Percentiles rank a stretch among this genome's conserved stretches.
These are phyloP conservation scores for Scaptomyza flava DNA, from an alignment of 2,888 invertebrate genomes.

Conservation along the genomic window DNA sequence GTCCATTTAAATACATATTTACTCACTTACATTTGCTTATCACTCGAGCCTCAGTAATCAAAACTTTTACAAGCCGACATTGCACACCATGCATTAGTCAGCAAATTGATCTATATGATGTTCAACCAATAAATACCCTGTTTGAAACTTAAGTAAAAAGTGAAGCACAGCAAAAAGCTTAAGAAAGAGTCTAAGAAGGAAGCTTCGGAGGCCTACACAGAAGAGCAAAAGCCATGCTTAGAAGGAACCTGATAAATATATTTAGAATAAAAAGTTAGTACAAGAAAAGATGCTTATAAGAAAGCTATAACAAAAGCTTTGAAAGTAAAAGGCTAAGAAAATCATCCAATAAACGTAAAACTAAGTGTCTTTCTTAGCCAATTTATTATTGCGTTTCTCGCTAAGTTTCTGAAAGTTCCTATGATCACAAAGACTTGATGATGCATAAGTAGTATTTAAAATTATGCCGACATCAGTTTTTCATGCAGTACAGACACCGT, in stretches of 20 bases:
- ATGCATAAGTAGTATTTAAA: not conserved
- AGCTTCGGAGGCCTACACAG: too few species aligned
- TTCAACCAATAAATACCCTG: slow-evolving; percentile 19
- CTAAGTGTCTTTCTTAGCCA: too few species aligned
- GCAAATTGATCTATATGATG: slow-evolving; percentile 16
- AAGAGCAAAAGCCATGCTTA: too few species aligned
- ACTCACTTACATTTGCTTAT: slow-evolving; percentile 34
- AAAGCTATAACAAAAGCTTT: too few species aligned
- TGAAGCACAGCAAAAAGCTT: not conserved
- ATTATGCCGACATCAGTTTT: slow-evolving; percentile 4
- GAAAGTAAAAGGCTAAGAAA: too few species aligned
- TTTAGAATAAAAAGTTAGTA: too few species aligned
- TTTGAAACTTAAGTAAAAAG: not conserved
- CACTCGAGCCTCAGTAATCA: slow-evolving; percentile 35
- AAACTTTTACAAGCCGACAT: slow-evolving; percentile 30
- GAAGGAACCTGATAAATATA: too few species aligned
- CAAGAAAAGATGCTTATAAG: too few species aligned
- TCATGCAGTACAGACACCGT: not conserved
- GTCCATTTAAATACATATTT: not conserved
- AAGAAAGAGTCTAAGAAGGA: too few species aligned
- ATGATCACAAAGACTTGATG: not conserved
- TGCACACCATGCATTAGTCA: slow-evolving; percentile 58
- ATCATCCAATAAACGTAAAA: too few species aligned
- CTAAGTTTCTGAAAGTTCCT: too few species aligned
- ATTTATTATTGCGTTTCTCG: too few species aligned